A percentile compares a stretch with the other conserved stretches of the same genome.
These are phyloP conservation scores for Acheta domesticus DNA, from an alignment of 2,888 invertebrate species.

Conservation along the genomic window DNA sequence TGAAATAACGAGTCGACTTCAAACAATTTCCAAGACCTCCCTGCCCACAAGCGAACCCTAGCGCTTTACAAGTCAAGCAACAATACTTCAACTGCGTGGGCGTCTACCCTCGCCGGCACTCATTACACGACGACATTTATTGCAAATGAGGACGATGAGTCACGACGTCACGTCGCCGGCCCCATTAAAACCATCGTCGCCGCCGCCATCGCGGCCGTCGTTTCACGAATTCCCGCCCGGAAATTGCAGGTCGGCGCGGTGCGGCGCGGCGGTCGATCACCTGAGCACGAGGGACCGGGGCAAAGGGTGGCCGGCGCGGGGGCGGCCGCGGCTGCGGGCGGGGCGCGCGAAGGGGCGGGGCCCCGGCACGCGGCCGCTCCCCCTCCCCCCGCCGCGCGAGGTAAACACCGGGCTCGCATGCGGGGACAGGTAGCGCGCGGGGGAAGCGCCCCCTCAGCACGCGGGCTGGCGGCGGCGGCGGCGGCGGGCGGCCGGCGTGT, in stretches of 20 bases:
- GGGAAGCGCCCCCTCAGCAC: not conserved
- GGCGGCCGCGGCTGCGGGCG: not conserved
- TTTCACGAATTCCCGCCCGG: not conserved
- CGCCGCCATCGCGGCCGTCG: not conserved
- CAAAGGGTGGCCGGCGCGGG: not conserved
- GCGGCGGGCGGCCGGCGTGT: not conserved
- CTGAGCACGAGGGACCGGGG: not conserved
- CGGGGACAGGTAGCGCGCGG: constrained; percentile 18
- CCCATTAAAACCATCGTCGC: not conserved
- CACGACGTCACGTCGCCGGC: not conserved
- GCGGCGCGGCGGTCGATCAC: not conserved
- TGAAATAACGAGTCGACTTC: no score
- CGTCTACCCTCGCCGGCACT: not conserved
- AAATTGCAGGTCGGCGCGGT: not conserved
- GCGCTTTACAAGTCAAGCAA: no score
- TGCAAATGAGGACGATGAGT: not conserved
- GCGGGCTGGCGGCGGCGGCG: not conserved
- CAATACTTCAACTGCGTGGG: not conserved
- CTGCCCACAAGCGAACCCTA: no score
- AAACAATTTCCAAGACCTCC: no score
- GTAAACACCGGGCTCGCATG: constrained; percentile 1
- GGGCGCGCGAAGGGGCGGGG: not conserved
- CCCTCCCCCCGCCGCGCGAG: not conserved
- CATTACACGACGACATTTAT: not conserved
- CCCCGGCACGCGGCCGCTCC: not conserved